phyloP scores from a whole-genome alignment of 2,113 vertebrate species.

The Corythornis vintsioides region DNA sequence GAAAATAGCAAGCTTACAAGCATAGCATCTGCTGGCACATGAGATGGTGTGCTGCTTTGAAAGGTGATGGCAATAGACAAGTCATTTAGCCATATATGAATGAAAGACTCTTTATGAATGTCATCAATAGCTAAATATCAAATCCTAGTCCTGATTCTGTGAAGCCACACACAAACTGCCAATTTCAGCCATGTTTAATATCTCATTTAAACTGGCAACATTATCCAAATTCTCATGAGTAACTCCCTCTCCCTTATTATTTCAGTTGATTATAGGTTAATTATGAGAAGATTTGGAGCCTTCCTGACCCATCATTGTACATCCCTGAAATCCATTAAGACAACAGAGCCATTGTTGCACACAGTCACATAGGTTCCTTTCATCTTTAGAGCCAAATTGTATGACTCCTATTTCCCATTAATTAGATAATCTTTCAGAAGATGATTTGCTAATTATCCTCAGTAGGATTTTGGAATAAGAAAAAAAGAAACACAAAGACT shows the following conservation, averaged over 20 bases:
- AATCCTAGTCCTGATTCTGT: background rate
- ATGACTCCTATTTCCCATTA: conserved; percentile 10
- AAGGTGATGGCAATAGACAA: background rate
- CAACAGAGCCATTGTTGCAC: background rate
- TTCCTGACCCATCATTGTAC: background rate
- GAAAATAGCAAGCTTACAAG: background rate
- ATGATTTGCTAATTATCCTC: conserved; percentile 32
- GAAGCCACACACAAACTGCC: background rate
- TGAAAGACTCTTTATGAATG: background rate
- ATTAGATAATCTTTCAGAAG: conserved; percentile 25
- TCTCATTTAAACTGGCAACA: background rate
- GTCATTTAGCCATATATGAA: background rate
- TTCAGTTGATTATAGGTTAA: background rate
- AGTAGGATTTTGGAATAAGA: background rate
- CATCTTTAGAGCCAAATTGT: conserved; percentile 6
- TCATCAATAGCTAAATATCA: background rate
- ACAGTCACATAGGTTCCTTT: background rate
- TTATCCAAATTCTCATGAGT: background rate
- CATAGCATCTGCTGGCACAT: background rate
- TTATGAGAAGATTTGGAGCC: background rate
- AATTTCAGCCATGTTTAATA: background rate
- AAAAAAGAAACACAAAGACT: background rate
- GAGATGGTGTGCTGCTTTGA: background rate
- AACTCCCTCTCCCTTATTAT: background rate
- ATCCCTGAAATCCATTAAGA: background rate